Evolutionary conservation across 2,113 vertebrate genomes (phyloP), one percentile per base, ranked within the genome.

Genomic region (Nyctibius bracteatus): DNA sequence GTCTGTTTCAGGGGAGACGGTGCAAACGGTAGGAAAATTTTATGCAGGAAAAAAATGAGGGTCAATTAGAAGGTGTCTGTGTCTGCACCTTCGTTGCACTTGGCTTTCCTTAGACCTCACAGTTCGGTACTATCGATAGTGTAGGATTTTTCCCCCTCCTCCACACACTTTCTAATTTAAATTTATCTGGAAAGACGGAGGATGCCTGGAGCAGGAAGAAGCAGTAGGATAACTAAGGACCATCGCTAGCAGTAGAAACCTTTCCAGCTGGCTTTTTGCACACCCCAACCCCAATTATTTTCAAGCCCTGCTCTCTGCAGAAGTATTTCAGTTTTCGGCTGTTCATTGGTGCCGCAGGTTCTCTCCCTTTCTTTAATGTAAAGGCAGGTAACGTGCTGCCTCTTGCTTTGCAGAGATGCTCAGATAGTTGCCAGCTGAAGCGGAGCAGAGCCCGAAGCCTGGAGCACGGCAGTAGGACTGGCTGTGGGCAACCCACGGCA

Each of bases 21-120:
- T 23, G 19, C 9, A 28, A 86, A 54, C 2, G 23, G 55, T 2
- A 37, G 73, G 41, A 49, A 37, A 75, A 68, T 35, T 28, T 44
- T 57, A 33, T 1, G 12, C 37, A 24, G 25, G 33, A 35, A 44
- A 81, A 67, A 31, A 46, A 62, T 8, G 17, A 18, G 59, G 92
- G 65, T 7, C 8, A 7, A 57, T 0, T 0, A 41, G 43, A 27
- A 47, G 67, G 22, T 1, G 7, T 16, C 30, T 58, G 46, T 28
- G 39, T 12, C 18, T 51, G 82, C 33, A 51, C 25, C 54, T 37
- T 73, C 0, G 0, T 7, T 39, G 54, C 80, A 9, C 59, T 66
- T 28, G 41, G 10, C 33, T 47, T 52, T 66, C 58, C 72, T 82
- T 28, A n/a, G 58, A 25, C 39, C 35, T 89, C 72, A 3, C 14